Evolutionary conservation across 2,888 invertebrate genomes (phyloP).

Genomic region (Limenitis camilla): DNA sequence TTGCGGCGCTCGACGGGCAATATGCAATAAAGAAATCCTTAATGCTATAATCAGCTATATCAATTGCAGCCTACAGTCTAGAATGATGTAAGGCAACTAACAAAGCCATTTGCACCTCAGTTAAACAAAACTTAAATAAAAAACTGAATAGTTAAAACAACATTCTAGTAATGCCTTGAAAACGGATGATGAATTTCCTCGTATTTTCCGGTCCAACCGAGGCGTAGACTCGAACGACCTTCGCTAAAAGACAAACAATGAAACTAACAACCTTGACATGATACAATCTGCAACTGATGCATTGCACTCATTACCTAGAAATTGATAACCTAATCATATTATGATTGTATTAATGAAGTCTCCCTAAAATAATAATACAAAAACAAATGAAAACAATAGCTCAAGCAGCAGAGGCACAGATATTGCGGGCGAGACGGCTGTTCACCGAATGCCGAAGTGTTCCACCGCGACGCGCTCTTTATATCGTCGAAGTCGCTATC

Average conservation of each 20-base stretch:
- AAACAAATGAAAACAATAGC: slow-evolving; percentile 28
- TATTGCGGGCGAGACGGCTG: slow-evolving; percentile 72
- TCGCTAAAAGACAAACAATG: slow-evolving; percentile 68
- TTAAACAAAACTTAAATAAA: slow-evolving; percentile 10
- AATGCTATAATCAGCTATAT: slow-evolving; percentile 29
- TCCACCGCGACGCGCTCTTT: slow-evolving; percentile 68
- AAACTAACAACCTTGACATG: slow-evolving; percentile 70
- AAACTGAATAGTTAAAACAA: slow-evolving; percentile 28
- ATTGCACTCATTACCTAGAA: slow-evolving; percentile 62
- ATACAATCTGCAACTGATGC: slow-evolving; percentile 54
- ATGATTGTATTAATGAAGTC: slow-evolving; percentile 54
- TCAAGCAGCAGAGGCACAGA: slow-evolving; percentile 40
- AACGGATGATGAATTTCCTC: slow-evolving; percentile 68
- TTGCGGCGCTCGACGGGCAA: slow-evolving; percentile 49
- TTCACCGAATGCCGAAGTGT: slow-evolving; percentile 72
- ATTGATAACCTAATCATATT: slow-evolving; percentile 51
- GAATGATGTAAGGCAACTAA: slow-evolving; percentile 36
- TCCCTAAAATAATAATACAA: slow-evolving; percentile 29
- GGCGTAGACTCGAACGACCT: slow-evolving; percentile 57
- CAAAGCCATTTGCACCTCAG: slow-evolving; percentile 6
- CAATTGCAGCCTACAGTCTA: slow-evolving; percentile 32
- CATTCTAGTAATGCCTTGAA: slow-evolving; percentile 61
- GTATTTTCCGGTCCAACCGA: slow-evolving; percentile 66
- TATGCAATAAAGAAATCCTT: slow-evolving; percentile 55
- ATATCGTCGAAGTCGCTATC: slow-evolving; percentile 55